These are phyloP conservation scores for Propithecus perrieri DNA, from an alignment of 2,797 vertebrate species.

Conservation along the genomic window DNA sequence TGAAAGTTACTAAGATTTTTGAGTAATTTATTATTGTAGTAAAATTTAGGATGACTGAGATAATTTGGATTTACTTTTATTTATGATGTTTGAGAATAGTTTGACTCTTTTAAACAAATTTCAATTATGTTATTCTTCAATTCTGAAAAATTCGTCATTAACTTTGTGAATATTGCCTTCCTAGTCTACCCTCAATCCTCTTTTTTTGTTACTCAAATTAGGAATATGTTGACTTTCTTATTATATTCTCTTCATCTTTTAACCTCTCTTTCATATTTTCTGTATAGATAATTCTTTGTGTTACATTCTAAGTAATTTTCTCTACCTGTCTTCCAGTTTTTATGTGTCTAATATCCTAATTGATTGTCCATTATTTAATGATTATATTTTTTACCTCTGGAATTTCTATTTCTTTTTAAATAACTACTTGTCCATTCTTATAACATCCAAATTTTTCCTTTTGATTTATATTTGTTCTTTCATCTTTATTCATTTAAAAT, in stretches of 20 bases:
- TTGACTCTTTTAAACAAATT: neutral
- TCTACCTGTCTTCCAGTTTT: neutral
- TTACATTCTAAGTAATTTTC: neutral
- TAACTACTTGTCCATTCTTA: neutral
- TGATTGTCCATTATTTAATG: neutral
- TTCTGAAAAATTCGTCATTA: slow-evolving; percentile 29
- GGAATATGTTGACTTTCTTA: neutral
- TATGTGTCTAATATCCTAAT: neutral
- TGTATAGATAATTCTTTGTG: neutral
- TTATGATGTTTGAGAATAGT: neutral
- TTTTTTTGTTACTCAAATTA: neutral
- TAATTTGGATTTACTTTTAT: neutral
- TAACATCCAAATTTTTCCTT: neutral
- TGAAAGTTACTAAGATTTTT: neutral
- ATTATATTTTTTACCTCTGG: neutral
- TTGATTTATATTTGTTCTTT: neutral
- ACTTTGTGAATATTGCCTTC: neutral
- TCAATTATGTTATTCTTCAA: neutral
- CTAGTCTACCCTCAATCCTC: neutral
- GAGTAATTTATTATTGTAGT: neutral
- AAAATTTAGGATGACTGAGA: neutral
- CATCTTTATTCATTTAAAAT: neutral
- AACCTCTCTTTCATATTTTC: neutral
- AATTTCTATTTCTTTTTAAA: neutral
- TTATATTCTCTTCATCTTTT: neutral